Percentiles rank a stretch among this genome's conserved stretches.
Evolutionary conservation across 2,888 invertebrate genomes (phyloP).

Genomic region (Pasiphila rectangulata): DNA sequence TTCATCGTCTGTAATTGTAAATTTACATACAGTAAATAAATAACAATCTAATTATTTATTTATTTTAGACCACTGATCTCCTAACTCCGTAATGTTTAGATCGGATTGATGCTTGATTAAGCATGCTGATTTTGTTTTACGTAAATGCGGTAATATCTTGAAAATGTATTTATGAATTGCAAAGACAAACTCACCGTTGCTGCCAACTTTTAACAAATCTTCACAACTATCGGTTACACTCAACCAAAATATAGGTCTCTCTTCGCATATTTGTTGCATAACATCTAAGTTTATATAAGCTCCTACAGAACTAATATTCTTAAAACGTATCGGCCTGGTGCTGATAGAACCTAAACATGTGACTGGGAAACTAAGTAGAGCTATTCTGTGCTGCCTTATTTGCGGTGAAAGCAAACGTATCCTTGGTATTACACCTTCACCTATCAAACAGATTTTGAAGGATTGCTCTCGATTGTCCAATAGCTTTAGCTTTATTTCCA

Average conservation of each 20-base stretch:
- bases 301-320: slow-evolving; percentile 61
- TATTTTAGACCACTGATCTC: too few relatives aligned
- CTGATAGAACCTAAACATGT: slow-evolving; percentile 67
- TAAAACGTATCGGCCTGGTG: slow-evolving; percentile 53
- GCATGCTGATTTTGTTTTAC: too few relatives aligned
- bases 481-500: slow-evolving; percentile 67
- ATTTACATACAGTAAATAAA: neutral
- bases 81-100: too few relatives aligned
- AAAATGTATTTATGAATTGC: too few relatives aligned
- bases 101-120: too few relatives aligned
- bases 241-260: slow-evolving; percentile 62
- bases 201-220: slow-evolving; percentile 41
- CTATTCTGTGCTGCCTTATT: slow-evolving; percentile 48
- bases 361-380: slow-evolving; percentile 57
- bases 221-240: slow-evolving; percentile 39
- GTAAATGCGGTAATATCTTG: too few relatives aligned
- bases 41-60: neutral
- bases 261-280: slow-evolving; percentile 43
- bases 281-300: slow-evolving; percentile 49
- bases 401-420: slow-evolving; percentile 55
- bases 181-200: slow-evolving; percentile 52
- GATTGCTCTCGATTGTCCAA: slow-evolving; percentile 62
- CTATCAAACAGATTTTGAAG: slow-evolving; percentile 68
- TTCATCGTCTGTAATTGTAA: slow-evolving; percentile 50
- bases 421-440: slow-evolving; percentile 72